These are phyloP conservation scores for Cyprinodon variegatus DNA, from an alignment of 2,113 vertebrate species.

Conservation along the genomic window DNA sequence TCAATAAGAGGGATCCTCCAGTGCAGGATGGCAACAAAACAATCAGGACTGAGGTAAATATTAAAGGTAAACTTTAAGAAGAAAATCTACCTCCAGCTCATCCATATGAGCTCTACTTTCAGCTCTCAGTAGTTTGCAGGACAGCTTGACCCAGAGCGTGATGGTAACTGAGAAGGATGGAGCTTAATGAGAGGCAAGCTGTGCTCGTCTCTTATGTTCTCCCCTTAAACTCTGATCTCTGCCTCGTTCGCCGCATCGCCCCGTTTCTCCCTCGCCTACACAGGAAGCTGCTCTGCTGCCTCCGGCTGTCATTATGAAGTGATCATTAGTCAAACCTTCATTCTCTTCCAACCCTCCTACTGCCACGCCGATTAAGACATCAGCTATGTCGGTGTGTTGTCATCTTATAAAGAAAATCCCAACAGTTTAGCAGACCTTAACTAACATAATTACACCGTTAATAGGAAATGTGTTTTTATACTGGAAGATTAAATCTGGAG, in stretches of 20 bases:
- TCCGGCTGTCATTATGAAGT: slow-evolving; percentile 30
- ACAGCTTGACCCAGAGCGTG: neutral
- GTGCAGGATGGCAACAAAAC: neutral
- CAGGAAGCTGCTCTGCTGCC: slow-evolving; percentile 14
- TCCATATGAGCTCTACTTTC: neutral
- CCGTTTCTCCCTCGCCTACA: neutral
- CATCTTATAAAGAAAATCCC: neutral
- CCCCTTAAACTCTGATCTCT: slow-evolving; percentile 2
- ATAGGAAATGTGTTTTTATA: neutral
- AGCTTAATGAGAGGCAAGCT: neutral
- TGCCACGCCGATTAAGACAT: slow-evolving; percentile 9
- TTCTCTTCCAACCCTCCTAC: neutral
- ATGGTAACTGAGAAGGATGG: neutral
- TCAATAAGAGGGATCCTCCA: neutral
- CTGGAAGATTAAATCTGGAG: neutral
- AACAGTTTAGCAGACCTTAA: neutral
- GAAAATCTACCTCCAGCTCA: neutral
- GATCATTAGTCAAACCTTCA: slow-evolving; percentile 19
- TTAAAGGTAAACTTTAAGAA: neutral
- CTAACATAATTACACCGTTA: neutral
- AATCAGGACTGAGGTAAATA: neutral
- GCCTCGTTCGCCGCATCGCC: neutral
- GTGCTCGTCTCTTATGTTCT: slow-evolving; percentile 1
- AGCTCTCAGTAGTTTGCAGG: neutral
- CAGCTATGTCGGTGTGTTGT: neutral